A percentile compares a stretch with the other conserved stretches of the same genome.
Evolutionary conservation across 2,888 invertebrate species (phyloP).

Genomic region (Germaria angustata): DNA sequence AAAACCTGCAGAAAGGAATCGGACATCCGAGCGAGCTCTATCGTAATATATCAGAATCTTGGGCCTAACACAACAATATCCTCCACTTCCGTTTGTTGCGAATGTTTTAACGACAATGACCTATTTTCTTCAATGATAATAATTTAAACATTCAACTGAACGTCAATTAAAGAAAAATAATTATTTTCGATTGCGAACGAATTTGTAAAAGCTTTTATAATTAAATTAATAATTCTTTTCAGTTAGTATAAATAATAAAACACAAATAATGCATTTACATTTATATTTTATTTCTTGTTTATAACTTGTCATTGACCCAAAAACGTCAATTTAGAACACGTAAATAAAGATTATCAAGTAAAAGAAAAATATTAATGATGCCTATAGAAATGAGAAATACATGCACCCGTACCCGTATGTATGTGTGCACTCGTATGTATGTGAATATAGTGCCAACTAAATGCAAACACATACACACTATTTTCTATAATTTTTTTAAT

Average conservation of each 20-base stretch:
- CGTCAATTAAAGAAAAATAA: too few species aligned
- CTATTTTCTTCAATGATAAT: neutral
- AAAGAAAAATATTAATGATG: slow-evolving; percentile 7
- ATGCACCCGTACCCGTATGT: too few species aligned
- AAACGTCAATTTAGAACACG: slow-evolving; percentile 3
- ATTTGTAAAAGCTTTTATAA: too few species aligned
- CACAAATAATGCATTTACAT: neutral
- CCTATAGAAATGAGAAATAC: slow-evolving; percentile 39
- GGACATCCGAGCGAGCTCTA: too few species aligned
- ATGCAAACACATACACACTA: neutral
- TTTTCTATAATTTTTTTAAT: neutral
- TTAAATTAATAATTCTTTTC: neutral
- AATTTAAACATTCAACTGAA: too few species aligned
- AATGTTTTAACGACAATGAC: neutral
- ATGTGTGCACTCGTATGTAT: too few species aligned
- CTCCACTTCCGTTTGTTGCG: too few species aligned
- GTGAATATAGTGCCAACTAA: too few species aligned
- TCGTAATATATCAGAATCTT: too few species aligned
- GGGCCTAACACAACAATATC: too few species aligned
- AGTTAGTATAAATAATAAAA: neutral
- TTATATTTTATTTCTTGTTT: neutral
- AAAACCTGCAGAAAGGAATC: too few species aligned
- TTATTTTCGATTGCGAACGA: too few species aligned
- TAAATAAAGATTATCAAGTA: neutral
- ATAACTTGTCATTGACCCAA: slow-evolving; percentile 18